Conservation (phyloP, 2,888 invertebrate genomes). For the Dasysyrphus albostriatus region DNA sequence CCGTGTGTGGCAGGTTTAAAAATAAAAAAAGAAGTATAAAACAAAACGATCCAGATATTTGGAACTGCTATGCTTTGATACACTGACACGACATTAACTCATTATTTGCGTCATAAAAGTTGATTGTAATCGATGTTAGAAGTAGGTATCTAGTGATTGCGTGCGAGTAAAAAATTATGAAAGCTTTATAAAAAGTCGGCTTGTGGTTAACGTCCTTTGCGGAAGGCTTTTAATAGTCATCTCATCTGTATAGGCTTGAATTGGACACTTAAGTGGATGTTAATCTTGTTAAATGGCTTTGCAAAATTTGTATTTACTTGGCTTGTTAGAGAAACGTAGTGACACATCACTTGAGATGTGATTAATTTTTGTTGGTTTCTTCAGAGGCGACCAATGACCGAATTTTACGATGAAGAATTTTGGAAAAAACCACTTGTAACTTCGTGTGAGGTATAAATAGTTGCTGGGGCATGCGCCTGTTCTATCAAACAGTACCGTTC, state of each 20-base stretch:
- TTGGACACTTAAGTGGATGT: conserved; percentile 52
- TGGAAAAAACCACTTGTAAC: conserved; percentile 27
- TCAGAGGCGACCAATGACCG: conserved; percentile 45
- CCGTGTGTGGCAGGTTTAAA: conserved; percentile 56
- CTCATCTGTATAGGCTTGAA: conserved; percentile 20
- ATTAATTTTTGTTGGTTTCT: conserved; percentile 15
- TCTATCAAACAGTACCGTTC: background rate
- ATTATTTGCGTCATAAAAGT: conserved; percentile 65
- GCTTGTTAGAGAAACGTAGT: conserved; percentile 25
- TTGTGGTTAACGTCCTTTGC: conserved; percentile 67
- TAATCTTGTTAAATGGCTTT: conserved; percentile 70
- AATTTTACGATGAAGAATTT: conserved; percentile 45
- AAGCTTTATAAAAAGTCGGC: conserved; percentile 31
- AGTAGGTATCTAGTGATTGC: conserved; percentile 32
- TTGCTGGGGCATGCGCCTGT: conserved; percentile 19
- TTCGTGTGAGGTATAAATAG: conserved; percentile 55
- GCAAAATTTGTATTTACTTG: conserved; percentile 37
- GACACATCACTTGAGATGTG: conserved; percentile 30
- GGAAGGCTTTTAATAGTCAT: conserved; percentile 29
- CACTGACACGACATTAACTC: conserved; percentile 61
- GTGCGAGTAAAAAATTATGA: conserved; percentile 49
- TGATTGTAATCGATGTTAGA: conserved; percentile 72
- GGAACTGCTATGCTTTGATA: conserved; percentile 36
- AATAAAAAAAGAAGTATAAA: too few species aligned
- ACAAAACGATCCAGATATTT: conserved; percentile 38